These are phyloP conservation scores for Lomographa bimaculata DNA, from an alignment of 2,888 invertebrate genomes.

Conservation along the genomic window DNA sequence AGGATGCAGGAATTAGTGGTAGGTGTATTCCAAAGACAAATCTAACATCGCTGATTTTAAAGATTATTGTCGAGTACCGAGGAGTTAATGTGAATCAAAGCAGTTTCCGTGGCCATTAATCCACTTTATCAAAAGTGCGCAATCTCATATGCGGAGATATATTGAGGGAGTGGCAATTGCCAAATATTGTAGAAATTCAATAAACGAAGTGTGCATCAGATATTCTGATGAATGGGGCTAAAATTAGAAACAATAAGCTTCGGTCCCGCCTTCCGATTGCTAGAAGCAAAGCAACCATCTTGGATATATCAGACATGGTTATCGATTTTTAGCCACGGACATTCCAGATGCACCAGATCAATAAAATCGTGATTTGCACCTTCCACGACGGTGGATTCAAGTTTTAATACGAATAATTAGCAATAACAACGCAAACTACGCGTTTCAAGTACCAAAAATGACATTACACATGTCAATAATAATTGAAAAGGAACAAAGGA, in stretches of 20 bases:
- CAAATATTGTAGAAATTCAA: slow-evolving; percentile 11
- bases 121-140: no score
- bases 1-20: no score
- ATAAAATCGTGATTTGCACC: slow-evolving; percentile 5
- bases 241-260: slow-evolving; percentile 44
- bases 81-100: no score
- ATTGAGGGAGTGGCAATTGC: not conserved
- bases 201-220: slow-evolving; percentile 22
- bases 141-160: no score
- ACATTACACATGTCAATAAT: slow-evolving; percentile 77
- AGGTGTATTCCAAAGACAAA: no score
- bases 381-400: slow-evolving; percentile 11
- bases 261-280: slow-evolving; percentile 38
- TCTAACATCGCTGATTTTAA: no score
- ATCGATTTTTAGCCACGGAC: slow-evolving; percentile 50
- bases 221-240: slow-evolving; percentile 44
- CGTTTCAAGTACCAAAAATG: slow-evolving; percentile 51
- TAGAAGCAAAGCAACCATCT: slow-evolving; percentile 63
- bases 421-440: slow-evolving; percentile 39
- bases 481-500: slow-evolving; percentile 69
- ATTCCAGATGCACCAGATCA: slow-evolving; percentile 13
- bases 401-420: slow-evolving; percentile 26
- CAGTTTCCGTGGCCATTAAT: no score
- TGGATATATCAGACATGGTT: slow-evolving; percentile 52
- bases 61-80: no score